A percentile compares a stretch with the other conserved stretches of the same genome.
These are phyloP conservation scores for Ectobius pallidus DNA, from an alignment of 2,888 invertebrate species.

Conservation along the genomic window DNA sequence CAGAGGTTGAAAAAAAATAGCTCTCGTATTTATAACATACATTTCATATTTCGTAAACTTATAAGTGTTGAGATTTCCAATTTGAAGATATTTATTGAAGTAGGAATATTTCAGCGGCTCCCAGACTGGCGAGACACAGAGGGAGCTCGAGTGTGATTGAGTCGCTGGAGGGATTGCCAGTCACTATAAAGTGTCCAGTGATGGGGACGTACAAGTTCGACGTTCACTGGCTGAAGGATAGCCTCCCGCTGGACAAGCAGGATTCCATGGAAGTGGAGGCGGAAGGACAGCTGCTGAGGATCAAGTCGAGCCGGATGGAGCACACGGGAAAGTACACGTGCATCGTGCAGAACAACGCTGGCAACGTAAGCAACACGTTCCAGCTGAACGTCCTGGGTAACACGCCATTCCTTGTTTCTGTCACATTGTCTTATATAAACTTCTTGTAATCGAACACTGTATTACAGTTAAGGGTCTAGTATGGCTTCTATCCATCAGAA, in stretches of 20 bases:
- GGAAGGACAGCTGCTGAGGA: slow-evolving; percentile 54
- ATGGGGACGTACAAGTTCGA: slow-evolving; percentile 63
- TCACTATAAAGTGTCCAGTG: slow-evolving; percentile 61
- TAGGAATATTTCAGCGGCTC: slow-evolving; percentile 58
- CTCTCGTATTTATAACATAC: too few species aligned
- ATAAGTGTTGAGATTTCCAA: too few species aligned
- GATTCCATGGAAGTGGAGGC: slow-evolving; percentile 46
- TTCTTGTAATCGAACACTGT: too few species aligned
- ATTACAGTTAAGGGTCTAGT: too few species aligned
- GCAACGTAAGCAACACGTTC: slow-evolving; percentile 57
- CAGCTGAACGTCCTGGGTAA: slow-evolving; percentile 59
- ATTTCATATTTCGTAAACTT: too few species aligned
- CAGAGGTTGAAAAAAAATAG: too few species aligned
- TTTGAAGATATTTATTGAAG: too few species aligned
- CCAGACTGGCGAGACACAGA: slow-evolving; percentile 53
- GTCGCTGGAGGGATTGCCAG: slow-evolving; percentile 56
- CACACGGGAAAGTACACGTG: slow-evolving; percentile 65
- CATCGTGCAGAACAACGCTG: slow-evolving; percentile 63
- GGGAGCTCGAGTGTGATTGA: slow-evolving; percentile 47
- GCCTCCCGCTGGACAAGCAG: slow-evolving; percentile 49
- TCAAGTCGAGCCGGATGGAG: slow-evolving; percentile 51
- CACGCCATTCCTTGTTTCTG: not conserved
- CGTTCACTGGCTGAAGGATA: slow-evolving; percentile 66
- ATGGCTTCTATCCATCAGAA: too few species aligned
- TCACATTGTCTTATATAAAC: too few species aligned